A percentile compares a stretch with the other conserved stretches of the same genome.
Conservation (phyloP, 2,888 invertebrate genomes). For the Spodoptera picta region DNA sequence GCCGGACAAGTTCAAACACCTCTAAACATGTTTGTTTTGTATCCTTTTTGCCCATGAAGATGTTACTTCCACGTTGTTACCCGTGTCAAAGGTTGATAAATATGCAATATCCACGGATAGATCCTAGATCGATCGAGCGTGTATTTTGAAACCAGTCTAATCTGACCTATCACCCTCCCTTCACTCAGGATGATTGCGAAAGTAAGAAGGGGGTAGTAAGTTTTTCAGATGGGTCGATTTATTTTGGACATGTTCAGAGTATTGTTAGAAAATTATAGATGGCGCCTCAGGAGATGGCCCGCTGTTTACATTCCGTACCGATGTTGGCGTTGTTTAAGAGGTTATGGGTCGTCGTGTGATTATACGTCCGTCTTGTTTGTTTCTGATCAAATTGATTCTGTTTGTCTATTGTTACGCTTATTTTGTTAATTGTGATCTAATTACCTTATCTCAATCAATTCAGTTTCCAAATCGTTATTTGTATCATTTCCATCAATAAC, state of each 20-base stretch:
- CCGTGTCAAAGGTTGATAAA: conserved; percentile 89
- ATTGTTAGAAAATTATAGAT: conserved; percentile 88
- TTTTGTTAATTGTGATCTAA: conserved; percentile 31
- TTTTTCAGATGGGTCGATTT: conserved; percentile 57
- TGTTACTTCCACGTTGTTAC: conserved; percentile 86
- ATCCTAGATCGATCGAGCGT: conserved; percentile 85
- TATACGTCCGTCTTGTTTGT: conserved; percentile 81
- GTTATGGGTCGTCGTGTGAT: conserved; percentile 83
- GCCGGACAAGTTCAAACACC: conserved; percentile 67
- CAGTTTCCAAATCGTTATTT: too few species aligned
- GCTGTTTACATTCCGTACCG: conserved; percentile 86
- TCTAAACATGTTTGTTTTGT: conserved; percentile 81
- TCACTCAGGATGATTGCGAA: conserved; percentile 6
- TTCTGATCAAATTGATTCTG: conserved; percentile 78
- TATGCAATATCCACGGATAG: conserved; percentile 86
- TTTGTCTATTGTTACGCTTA: conserved; percentile 48
- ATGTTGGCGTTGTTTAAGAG: conserved; percentile 83
- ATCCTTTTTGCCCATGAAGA: conserved; percentile 82
- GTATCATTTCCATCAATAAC: too few species aligned
- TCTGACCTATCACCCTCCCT: conserved; percentile 54
- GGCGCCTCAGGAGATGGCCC: conserved; percentile 85
- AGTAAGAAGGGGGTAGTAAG: conserved; percentile 19
- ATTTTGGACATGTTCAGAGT: conserved; percentile 75
- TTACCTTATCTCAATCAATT: conserved; percentile 3
- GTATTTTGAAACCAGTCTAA: conserved; percentile 69